These are phyloP conservation scores for Aquatica leii DNA, from an alignment of 2,888 invertebrate genomes.

Conservation along the genomic window DNA sequence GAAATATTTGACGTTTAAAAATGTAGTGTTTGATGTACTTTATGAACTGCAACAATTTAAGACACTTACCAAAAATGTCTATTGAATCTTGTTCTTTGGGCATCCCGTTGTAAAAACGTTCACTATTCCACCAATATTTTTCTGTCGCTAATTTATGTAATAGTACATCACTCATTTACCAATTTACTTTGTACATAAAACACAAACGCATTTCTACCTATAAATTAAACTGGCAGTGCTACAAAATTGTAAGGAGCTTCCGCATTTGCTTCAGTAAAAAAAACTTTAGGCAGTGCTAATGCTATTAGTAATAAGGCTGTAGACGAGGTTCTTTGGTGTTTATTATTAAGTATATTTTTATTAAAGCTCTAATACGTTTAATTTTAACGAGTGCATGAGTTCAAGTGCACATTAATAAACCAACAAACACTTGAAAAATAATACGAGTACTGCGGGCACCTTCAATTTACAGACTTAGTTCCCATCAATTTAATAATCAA, in stretches of 20 bases:
- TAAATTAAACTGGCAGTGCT: slow-evolving; percentile 22
- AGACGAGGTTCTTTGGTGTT: slow-evolving; percentile 15
- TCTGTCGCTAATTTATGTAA: slow-evolving; percentile 14
- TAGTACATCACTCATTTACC: slow-evolving; percentile 19
- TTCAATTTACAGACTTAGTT: slow-evolving; percentile 29
- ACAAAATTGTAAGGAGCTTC: background rate
- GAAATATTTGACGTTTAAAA: slow-evolving; percentile 18
- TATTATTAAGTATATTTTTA: background rate
- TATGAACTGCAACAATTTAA: too few relatives aligned
- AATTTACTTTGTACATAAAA: slow-evolving; percentile 26
- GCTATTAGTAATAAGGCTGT: slow-evolving; percentile 10
- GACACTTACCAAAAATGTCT: slow-evolving; percentile 27
- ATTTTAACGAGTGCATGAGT: slow-evolving; percentile 9
- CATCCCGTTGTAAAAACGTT: slow-evolving; percentile 16
- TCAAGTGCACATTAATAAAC: slow-evolving; percentile 18
- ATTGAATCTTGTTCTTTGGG: slow-evolving; percentile 11
- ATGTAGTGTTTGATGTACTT: too few relatives aligned
- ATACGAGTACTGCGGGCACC: slow-evolving; percentile 24
- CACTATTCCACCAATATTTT: background rate
- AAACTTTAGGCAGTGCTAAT: slow-evolving; percentile 17
- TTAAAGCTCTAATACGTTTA: slow-evolving; percentile 4
- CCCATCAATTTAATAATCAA: slow-evolving; percentile 30
- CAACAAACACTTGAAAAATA: slow-evolving; percentile 11
- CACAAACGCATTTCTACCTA: slow-evolving; percentile 18
- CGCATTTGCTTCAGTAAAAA: background rate